Evolutionary conservation across 1,140 invertebrate genomes (phyloP), one percentile per base, ranked within the genome.

Genomic region (Argopecten irradians): DNA sequence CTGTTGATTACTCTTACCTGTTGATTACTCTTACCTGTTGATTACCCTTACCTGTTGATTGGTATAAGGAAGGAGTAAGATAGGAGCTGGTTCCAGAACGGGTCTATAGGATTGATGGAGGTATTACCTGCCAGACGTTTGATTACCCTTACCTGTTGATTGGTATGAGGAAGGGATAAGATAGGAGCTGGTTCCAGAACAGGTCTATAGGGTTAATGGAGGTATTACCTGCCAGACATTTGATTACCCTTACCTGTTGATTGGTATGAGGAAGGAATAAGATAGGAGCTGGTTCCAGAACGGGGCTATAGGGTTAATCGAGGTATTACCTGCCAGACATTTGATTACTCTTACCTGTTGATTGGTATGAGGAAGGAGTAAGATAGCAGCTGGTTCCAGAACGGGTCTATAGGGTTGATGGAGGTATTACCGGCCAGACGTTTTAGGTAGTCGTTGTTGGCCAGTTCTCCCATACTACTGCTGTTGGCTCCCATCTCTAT

Each of bases 211-310:
- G 96, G n/a, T 97, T 96, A 92, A 99, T 98, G 19, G 97, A 94
- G 8, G 33, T 33, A 9, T 14, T 85, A 35, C 34, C 34, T 39
- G 33, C 34, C 13, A 35, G 13, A 85, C 8, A 22, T 35, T 22
- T 32, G 9, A 8, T 22, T 11, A n/a, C n/a, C n/a, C 34, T 28
- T 32, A 0, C 35, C 22, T 46, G 19, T 82, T 14, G n/a, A 22
- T 36, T 16, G 34, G 19, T 33, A 94, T 94, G 13, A 97, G 97
- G 90, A 99, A 97, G 92, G 98, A 98, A 92, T 98, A 99, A 0
- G 98, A 98, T 19, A 99, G 96, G 86, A 99, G 96, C 91, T 97
- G 97, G 94, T 98, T 98, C 99, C 99, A 99, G 95, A 98, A 99
- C 16, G 97, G 97, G 96, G 99, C 98, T 96, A 98, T 98, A 34